phyloP scores from a whole-genome alignment of 1,140 invertebrate genomes.

The Anoplolepis gracilipes region DNA sequence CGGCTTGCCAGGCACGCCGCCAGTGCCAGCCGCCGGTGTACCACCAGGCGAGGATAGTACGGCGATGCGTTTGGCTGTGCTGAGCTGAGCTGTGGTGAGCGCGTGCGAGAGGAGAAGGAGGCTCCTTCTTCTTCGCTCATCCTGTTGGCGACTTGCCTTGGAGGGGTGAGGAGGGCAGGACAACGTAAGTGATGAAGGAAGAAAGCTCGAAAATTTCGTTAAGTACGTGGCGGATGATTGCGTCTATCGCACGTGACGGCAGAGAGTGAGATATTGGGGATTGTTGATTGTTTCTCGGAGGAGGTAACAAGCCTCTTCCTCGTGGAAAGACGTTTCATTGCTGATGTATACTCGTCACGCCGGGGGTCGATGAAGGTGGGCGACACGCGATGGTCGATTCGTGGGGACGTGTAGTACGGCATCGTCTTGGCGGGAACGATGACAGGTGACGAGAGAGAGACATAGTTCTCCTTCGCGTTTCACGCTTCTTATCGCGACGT shows the following conservation, averaged over 20 bases:
- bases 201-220: not conserved
- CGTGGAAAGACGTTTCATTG: not conserved
- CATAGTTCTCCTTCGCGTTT: constrained; percentile 44
- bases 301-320: not conserved
- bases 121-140: constrained; percentile 29
- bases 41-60: constrained; percentile 55
- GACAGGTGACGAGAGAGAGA: constrained; percentile 58
- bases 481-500: constrained; percentile 20
- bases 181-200: constrained; percentile 41
- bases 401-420: constrained; percentile 36
- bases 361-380: constrained; percentile 44
- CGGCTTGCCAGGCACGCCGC: constrained; percentile 65
- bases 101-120: constrained; percentile 57
- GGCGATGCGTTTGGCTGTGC: constrained; percentile 64
- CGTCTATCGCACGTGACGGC: constrained; percentile 33
- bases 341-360: not conserved
- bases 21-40: constrained; percentile 72
- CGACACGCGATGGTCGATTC: constrained; percentile 36
- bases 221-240: not conserved
- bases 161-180: constrained; percentile 26
- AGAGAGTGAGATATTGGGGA: not conserved
- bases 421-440: constrained; percentile 58
- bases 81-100: constrained; percentile 55
- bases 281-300: not conserved
- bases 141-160: not conserved